These are phyloP conservation scores for Chunga burmeisteri DNA, from an alignment of 2,113 vertebrate genomes.

Conservation along the genomic window DNA sequence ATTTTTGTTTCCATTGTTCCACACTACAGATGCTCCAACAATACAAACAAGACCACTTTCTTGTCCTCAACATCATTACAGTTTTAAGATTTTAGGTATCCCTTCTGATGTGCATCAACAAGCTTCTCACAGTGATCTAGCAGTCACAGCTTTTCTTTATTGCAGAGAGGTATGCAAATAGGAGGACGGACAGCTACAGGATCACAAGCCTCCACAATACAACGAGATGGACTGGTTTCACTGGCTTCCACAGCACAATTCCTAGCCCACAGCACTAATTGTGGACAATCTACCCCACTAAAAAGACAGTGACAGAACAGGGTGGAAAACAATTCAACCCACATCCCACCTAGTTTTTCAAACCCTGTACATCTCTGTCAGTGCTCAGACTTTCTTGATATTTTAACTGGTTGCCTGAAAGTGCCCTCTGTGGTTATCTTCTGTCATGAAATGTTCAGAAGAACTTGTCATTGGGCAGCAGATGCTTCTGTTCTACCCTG, in stretches of 20 bases:
- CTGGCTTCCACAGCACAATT: not conserved
- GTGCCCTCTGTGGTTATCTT: not conserved
- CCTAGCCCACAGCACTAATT: not conserved
- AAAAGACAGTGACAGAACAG: not conserved
- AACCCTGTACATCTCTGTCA: not conserved
- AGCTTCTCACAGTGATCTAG: not conserved
- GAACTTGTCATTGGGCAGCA: not conserved
- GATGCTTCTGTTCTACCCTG: not conserved
- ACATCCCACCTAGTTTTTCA: not conserved
- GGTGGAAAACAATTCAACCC: not conserved
- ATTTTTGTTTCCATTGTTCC: not conserved
- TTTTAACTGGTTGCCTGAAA: not conserved
- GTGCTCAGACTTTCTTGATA: not conserved
- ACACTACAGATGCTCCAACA: not conserved
- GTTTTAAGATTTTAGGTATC: not conserved
- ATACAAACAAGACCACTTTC: not conserved
- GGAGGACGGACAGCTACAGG: not conserved
- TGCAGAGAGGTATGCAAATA: not conserved
- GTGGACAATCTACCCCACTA: not conserved
- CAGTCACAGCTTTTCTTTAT: not conserved
- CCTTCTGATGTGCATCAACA: not conserved
- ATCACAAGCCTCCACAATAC: not conserved
- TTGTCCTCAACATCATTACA: not conserved
- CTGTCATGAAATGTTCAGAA: not conserved
- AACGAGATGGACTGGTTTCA: not conserved